These are phyloP conservation scores for Clarias platycephalus DNA, from an alignment of 2,797 vertebrate species.

Conservation along the genomic window DNA sequence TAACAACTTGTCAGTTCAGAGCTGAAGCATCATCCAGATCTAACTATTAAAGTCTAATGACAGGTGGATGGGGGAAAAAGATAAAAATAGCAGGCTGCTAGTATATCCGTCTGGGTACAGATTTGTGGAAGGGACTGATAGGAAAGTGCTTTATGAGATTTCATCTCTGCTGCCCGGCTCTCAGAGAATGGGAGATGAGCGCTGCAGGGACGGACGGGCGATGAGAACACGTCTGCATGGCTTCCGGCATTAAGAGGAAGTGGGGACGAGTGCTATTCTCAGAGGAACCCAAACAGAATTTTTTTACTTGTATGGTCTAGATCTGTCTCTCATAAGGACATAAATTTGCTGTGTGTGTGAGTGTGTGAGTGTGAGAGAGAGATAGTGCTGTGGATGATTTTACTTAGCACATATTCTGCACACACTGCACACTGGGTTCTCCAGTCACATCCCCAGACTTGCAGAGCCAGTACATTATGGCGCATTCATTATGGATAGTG, in stretches of 20 bases:
- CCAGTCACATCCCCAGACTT: conserved; percentile 44
- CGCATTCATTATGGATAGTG: conserved; percentile 42
- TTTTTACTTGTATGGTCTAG: conserved; percentile 46
- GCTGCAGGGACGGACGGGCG: conserved; percentile 30
- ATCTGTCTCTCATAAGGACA: conserved; percentile 33
- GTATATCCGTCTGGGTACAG: conserved; percentile 12
- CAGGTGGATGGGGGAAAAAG: conserved; percentile 41
- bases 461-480: conserved; percentile 36
- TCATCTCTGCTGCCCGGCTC: conserved; percentile 16
- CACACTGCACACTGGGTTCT: conserved; percentile 30
- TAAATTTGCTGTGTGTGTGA: background rate
- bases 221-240: conserved; percentile 36
- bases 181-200: conserved; percentile 17
- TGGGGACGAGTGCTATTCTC: conserved; percentile 49
- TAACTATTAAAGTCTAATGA: conserved; percentile 43
- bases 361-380: background rate
- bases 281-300: conserved; percentile 42
- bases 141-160: conserved; percentile 44
- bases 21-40: conserved; percentile 33
- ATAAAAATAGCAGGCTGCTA: conserved; percentile 45
- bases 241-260: conserved; percentile 46
- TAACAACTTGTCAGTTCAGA: conserved; percentile 43
- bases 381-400: conserved; percentile 21
- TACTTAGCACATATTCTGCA: conserved; percentile 49
- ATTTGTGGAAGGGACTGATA: conserved; percentile 46